A percentile compares a stretch with the other conserved stretches of the same genome.
These are phyloP conservation scores for Asarcornis scutulata DNA, from an alignment of 2,113 vertebrate genomes.

Conservation along the genomic window DNA sequence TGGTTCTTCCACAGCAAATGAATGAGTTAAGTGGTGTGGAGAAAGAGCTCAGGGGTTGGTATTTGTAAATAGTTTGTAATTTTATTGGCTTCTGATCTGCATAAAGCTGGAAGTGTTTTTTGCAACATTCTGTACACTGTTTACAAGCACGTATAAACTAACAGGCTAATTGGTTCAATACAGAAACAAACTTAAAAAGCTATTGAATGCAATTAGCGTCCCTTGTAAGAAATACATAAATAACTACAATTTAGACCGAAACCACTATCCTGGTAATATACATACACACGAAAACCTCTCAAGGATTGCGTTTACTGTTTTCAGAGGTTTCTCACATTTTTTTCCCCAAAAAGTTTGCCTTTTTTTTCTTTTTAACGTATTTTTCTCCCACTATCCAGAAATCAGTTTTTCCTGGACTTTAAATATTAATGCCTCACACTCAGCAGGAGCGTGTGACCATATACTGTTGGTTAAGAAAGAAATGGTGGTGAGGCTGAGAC, in stretches of 20 bases:
- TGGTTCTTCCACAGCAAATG: not conserved
- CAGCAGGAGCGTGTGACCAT: not conserved
- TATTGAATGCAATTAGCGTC: not conserved
- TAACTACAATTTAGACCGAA: slow-evolving; percentile 12
- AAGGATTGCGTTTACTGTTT: not conserved
- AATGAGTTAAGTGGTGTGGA: not conserved
- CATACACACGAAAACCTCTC: not conserved
- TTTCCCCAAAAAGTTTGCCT: not conserved
- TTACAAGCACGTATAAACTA: not conserved
- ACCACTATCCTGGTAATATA: not conserved
- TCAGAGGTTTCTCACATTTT: not conserved
- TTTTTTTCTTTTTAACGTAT: not conserved
- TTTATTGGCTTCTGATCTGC: not conserved
- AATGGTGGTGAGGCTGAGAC: not conserved
- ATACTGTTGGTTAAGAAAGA: not conserved
- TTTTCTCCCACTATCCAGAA: not conserved
- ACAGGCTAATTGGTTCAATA: not conserved
- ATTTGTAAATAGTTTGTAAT: not conserved
- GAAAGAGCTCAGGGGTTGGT: not conserved
- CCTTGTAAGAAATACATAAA: not conserved
- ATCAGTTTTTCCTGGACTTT: not conserved
- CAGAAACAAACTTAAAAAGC: not conserved
- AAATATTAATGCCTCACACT: not conserved
- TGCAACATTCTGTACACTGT: not conserved
- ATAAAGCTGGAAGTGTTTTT: not conserved